Evolutionary conservation across 2,113 vertebrate genomes (phyloP).

Genomic region (Ciconia boyciana): DNA sequence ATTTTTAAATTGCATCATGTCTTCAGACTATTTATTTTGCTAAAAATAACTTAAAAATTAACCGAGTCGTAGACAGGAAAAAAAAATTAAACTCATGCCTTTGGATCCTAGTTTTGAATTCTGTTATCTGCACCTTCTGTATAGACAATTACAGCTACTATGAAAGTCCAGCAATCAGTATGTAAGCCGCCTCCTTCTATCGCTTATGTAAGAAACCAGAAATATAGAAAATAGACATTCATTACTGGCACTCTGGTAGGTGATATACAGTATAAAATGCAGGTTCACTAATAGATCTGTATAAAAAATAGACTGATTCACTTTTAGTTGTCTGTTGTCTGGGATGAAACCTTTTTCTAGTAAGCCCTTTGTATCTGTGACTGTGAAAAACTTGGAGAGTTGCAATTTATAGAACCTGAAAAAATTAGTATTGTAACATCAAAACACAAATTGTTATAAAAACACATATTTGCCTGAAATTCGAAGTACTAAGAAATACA

Average conservation of each 20-base stretch:
- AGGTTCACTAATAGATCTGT: not conserved
- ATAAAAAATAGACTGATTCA: not conserved
- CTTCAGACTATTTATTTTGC: not conserved
- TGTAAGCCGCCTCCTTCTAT: not conserved
- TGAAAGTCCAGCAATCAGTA: not conserved
- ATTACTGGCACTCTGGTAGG: not conserved
- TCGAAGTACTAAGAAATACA: not conserved
- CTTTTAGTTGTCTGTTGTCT: not conserved
- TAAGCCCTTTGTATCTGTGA: not conserved
- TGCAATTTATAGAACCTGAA: not conserved
- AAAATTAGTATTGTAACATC: not conserved
- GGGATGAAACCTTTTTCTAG: not conserved
- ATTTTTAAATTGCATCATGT: not conserved
- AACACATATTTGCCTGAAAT: not conserved
- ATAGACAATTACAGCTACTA: not conserved
- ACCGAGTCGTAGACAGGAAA: not conserved
- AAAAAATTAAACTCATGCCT: not conserved
- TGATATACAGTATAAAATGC: not conserved
- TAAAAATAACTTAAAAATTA: conserved; percentile 20
- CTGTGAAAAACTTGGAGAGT: not conserved
- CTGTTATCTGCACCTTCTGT: not conserved
- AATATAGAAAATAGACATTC: not conserved
- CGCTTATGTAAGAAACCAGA: not conserved
- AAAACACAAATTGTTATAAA: not conserved
- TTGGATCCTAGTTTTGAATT: not conserved